Conservation (phyloP, 30 jellyfish, hydroid and myxozoan genomes). For the Chironex yamaguchii region DNA sequence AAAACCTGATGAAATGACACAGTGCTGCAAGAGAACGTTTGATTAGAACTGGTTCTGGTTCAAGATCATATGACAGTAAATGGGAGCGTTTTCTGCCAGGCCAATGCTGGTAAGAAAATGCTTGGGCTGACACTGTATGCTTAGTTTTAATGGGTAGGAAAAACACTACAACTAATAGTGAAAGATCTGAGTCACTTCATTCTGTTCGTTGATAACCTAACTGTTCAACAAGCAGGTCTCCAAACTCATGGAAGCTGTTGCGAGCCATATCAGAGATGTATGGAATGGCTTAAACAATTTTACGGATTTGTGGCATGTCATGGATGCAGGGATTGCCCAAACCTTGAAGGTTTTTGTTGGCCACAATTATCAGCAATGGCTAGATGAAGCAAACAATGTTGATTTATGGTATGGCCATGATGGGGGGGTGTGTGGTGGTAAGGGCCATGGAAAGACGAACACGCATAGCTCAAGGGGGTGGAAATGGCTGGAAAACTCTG, state of each 20-base stretch:
- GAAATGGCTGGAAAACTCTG: too few relatives aligned
- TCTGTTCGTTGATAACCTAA: conserved; percentile 63
- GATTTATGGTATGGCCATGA: too few relatives aligned
- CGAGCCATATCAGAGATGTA: not conserved
- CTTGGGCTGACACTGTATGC: too few relatives aligned
- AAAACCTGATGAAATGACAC: conserved; percentile 34
- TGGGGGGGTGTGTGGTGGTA: too few relatives aligned
- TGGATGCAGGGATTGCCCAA: conserved; percentile 39
- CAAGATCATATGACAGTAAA: conserved; percentile 27
- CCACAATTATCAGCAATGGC: too few relatives aligned
- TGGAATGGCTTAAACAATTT: conserved; percentile 15
- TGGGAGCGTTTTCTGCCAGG: conserved; percentile 57
- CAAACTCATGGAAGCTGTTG: conserved; percentile 41
- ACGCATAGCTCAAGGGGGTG: too few relatives aligned
- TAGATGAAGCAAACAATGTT: too few relatives aligned
- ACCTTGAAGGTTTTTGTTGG: not conserved
- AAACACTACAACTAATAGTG: not conserved
- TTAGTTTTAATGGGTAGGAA: conserved; percentile 15
- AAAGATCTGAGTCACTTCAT: conserved; percentile 62
- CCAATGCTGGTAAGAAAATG: too few relatives aligned
- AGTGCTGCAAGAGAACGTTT: conserved; percentile 34
- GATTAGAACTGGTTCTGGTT: conserved; percentile 46
- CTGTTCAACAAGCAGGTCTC: conserved; percentile 56
- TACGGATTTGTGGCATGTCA: conserved; percentile 39
- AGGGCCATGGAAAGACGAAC: too few relatives aligned